These are phyloP conservation scores for Schlechtendalia chinensis DNA, from an alignment of 1,140 invertebrate genomes.

Conservation along the genomic window DNA sequence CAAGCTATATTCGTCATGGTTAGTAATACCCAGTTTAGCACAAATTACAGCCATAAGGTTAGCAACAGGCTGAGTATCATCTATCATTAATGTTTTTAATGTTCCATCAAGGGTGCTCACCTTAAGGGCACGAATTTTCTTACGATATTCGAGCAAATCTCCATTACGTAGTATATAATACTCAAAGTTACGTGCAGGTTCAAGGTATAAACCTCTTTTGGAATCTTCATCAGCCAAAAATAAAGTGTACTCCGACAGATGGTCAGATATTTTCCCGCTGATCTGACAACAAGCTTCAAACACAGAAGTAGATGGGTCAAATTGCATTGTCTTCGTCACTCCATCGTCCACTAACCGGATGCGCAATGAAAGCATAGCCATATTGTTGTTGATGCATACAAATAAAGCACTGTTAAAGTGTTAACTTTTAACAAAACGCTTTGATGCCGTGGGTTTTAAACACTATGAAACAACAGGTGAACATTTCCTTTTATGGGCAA, in stretches of 20 bases:
- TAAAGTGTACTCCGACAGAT: constrained; percentile 91
- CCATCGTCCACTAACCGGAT: constrained; percentile 90
- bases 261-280: constrained; percentile 88
- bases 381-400: constrained; percentile 52
- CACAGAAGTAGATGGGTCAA: constrained; percentile 88
- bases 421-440: constrained; percentile 11
- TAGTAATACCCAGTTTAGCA: constrained; percentile 97
- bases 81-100: constrained; percentile 93
- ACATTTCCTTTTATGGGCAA: constrained; percentile 47
- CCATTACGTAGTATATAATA: constrained; percentile 95
- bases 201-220: constrained; percentile 96
- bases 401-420: constrained; percentile 10
- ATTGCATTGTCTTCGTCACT: constrained; percentile 96
- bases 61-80: constrained; percentile 94
- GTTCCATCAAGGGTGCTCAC: constrained; percentile 93
- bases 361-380: constrained; percentile 85
- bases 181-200: constrained; percentile 86
- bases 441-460: neutral
- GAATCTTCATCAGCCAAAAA: constrained; percentile 94
- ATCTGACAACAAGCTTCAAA: constrained; percentile 95
- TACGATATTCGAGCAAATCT: constrained; percentile 91
- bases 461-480: constrained; percentile 43
- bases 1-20: constrained; percentile 98
- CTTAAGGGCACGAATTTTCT: constrained; percentile 85
- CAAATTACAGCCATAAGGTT: constrained; percentile 99